Evolutionary conservation across 2,797 vertebrate genomes (phyloP).

Genomic region (Epinephelus awoara): DNA sequence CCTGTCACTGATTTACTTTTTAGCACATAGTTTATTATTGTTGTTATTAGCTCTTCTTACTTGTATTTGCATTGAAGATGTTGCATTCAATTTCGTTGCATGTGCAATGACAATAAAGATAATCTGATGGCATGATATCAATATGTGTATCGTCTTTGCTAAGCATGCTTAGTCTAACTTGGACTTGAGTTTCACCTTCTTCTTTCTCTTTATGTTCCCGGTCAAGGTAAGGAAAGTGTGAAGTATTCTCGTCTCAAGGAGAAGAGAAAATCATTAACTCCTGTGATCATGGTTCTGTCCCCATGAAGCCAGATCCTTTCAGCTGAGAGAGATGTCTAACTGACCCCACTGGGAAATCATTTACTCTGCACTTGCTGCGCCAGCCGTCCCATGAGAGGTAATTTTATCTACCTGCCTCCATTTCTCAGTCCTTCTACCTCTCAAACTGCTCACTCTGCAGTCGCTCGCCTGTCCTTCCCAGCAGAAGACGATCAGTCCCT

Average conservation of each 20-base stretch:
- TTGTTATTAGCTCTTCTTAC: too few species aligned
- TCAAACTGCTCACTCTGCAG: slow-evolving; percentile 73
- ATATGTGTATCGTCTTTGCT: not conserved
- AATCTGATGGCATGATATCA: slow-evolving; percentile 7
- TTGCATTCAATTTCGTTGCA: too few species aligned
- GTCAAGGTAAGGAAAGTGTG: slow-evolving; percentile 37
- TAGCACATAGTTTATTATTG: too few species aligned
- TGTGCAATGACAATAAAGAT: too few species aligned
- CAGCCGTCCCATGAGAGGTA: slow-evolving; percentile 72
- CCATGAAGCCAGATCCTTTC: slow-evolving; percentile 61
- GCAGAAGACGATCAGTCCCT: slow-evolving; percentile 43
- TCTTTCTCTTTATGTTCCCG: slow-evolving; percentile 33
- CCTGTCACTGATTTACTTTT: too few species aligned
- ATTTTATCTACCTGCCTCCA: slow-evolving; percentile 80
- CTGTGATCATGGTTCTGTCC: slow-evolving; percentile 70
- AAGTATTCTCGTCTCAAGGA: slow-evolving; percentile 61
- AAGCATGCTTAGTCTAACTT: slow-evolving; percentile 52
- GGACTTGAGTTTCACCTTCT: slow-evolving; percentile 36
- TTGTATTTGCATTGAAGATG: too few species aligned
- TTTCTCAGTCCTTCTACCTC: slow-evolving; percentile 47
- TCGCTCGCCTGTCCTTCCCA: slow-evolving; percentile 68
- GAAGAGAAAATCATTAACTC: slow-evolving; percentile 83
- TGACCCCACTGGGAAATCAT: slow-evolving; percentile 83
- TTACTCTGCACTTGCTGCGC: slow-evolving; percentile 72
- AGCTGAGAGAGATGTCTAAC: slow-evolving; percentile 70